Conservation (phyloP, 2,888 invertebrate species). For the Boloria euphrosyne region DNA sequence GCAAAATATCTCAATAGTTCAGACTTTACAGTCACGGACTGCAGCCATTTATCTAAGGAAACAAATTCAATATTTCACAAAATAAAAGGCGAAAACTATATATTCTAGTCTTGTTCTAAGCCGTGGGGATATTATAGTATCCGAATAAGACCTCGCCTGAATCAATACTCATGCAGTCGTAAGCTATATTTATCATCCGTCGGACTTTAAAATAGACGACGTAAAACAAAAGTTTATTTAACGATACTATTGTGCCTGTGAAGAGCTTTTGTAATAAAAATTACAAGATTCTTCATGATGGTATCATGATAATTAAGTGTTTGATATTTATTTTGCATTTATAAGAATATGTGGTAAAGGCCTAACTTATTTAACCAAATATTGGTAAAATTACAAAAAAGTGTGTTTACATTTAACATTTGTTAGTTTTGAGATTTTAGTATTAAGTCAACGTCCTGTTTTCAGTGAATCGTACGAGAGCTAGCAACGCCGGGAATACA, state of each 20-base stretch:
- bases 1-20: too few relatives aligned
- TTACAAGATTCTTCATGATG: too few relatives aligned
- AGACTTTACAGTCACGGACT: constrained; percentile 3
- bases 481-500: too few relatives aligned
- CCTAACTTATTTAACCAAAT: too few relatives aligned
- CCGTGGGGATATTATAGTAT: constrained; percentile 18
- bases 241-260: constrained; percentile 17
- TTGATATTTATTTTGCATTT: too few relatives aligned
- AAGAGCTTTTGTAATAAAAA: not conserved
- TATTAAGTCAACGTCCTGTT: too few relatives aligned
- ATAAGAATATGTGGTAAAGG: too few relatives aligned
- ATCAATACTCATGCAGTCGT: constrained; percentile 49
- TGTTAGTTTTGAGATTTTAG: too few relatives aligned
- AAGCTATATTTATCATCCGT: constrained; percentile 50
- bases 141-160: constrained; percentile 44
- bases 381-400: too few relatives aligned
- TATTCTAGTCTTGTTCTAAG: constrained; percentile 16
- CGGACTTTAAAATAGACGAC: constrained; percentile 42
- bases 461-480: too few relatives aligned
- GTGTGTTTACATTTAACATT: too few relatives aligned
- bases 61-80: constrained; percentile 13
- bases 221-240: constrained; percentile 29
- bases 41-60: constrained; percentile 3
- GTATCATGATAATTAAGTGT: too few relatives aligned
- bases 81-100: constrained; percentile 7